These are phyloP conservation scores for Loripinus fragilis DNA, from an alignment of 2,888 invertebrate species.

Conservation along the genomic window DNA sequence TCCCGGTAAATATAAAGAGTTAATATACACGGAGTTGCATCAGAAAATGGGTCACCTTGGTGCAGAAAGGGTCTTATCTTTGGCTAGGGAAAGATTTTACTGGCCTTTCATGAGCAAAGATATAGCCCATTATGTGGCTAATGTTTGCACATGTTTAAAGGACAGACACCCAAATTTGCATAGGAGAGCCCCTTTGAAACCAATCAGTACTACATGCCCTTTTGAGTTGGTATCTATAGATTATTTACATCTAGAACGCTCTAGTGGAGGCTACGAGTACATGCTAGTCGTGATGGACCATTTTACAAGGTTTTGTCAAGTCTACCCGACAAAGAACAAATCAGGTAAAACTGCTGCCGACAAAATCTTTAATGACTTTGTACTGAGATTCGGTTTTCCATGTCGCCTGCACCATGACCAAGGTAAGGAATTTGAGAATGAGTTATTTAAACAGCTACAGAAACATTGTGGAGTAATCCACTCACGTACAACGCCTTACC, in stretches of 20 bases:
- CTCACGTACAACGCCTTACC: slow-evolving; percentile 41
- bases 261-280: slow-evolving; percentile 42
- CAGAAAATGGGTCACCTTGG: no score
- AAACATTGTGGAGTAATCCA: slow-evolving; percentile 27
- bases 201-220: slow-evolving; percentile 40
- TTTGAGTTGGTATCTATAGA: slow-evolving; percentile 47
- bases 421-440: slow-evolving; percentile 48
- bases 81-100: no score
- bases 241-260: no score
- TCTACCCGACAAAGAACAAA: slow-evolving; percentile 39
- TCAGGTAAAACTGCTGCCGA: slow-evolving; percentile 34
- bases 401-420: slow-evolving; percentile 40
- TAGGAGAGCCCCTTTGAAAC: slow-evolving; percentile 3
- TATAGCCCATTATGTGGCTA: no score
- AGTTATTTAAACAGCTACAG: neutral
- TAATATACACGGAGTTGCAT: no score
- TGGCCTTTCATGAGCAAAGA: no score
- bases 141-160: no score
- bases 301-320: slow-evolving; percentile 37
- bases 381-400: slow-evolving; percentile 44
- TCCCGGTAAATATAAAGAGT: no score
- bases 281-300: slow-evolving; percentile 48
- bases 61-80: no score
- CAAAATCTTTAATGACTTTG: slow-evolving; percentile 38
- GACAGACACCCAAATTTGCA: neutral